Conservation (phyloP, 2,888 invertebrate genomes). For the Diarsia rubi region DNA sequence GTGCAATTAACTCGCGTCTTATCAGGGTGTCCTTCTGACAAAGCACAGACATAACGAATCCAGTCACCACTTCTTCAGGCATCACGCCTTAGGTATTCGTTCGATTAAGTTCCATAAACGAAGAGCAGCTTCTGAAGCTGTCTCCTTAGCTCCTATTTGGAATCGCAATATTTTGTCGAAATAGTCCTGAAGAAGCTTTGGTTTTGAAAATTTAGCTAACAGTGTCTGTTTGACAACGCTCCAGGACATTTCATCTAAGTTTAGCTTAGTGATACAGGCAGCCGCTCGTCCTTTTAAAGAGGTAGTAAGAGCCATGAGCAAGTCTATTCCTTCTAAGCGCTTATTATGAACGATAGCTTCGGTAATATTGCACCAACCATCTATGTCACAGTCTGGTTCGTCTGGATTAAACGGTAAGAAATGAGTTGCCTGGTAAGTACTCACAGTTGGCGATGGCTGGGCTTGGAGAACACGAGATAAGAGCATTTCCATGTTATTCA, state of each 20-base stretch:
- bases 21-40: slow-evolving; percentile 6
- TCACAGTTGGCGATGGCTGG: too few species aligned
- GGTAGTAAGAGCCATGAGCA: slow-evolving; percentile 59
- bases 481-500: too few species aligned
- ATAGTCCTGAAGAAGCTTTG: slow-evolving; percentile 55
- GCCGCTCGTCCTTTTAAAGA: slow-evolving; percentile 64
- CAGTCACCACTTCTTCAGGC: slow-evolving; percentile 5
- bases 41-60: slow-evolving; percentile 19
- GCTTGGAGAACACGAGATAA: too few species aligned
- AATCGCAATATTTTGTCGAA: slow-evolving; percentile 59
- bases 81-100: too few species aligned
- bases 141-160: too few species aligned
- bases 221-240: not conserved
- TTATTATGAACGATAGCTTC: not conserved
- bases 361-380: slow-evolving; percentile 1
- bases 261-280: slow-evolving; percentile 1
- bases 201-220: not conserved
- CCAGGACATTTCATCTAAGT: slow-evolving; percentile 4
- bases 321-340: slow-evolving; percentile 9
- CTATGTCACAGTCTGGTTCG: too few species aligned
- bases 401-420: too few species aligned
- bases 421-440: too few species aligned
- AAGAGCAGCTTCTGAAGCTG: too few species aligned
- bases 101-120: too few species aligned
- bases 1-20: not conserved